Conservation (phyloP, 2,797 vertebrate species). For the Rhynchotus rufescens region DNA sequence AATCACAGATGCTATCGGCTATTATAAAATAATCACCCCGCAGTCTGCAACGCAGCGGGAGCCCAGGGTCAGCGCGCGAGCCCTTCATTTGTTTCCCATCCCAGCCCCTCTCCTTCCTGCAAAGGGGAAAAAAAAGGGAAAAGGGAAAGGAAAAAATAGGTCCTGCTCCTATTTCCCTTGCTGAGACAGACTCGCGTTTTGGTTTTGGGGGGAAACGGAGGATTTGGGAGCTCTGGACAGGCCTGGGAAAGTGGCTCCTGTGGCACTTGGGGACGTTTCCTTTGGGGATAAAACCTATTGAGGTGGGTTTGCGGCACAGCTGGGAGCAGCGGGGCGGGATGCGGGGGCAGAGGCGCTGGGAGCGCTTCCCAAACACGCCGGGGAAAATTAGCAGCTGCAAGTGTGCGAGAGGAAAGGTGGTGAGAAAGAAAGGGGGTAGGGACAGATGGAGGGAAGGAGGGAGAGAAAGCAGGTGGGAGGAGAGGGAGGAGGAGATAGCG, state of each 20-base stretch:
- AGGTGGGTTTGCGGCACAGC: slow-evolving; percentile 38
- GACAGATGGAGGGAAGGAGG: slow-evolving; percentile 79
- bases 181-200: neutral
- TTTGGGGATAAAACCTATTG: neutral
- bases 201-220: neutral
- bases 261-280: neutral
- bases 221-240: neutral
- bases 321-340: neutral
- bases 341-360: slow-evolving; percentile 67
- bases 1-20: slow-evolving; percentile 80
- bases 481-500: slow-evolving; percentile 51
- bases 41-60: slow-evolving; percentile 63
- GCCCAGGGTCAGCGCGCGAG: slow-evolving; percentile 68
- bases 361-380: slow-evolving; percentile 71
- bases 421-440: slow-evolving; percentile 40
- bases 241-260: neutral
- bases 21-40: slow-evolving; percentile 79
- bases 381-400: slow-evolving; percentile 77
- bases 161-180: slow-evolving; percentile 10
- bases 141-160: slow-evolving; percentile 57
- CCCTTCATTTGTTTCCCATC: slow-evolving; percentile 52
- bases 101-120: slow-evolving; percentile 21
- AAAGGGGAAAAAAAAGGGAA: slow-evolving; percentile 62
- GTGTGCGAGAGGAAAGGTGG: slow-evolving; percentile 70
- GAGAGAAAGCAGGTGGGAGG: slow-evolving; percentile 68